These are phyloP conservation scores for Teleogryllus oceanicus DNA, from an alignment of 2,888 invertebrate genomes.

Conservation along the genomic window DNA sequence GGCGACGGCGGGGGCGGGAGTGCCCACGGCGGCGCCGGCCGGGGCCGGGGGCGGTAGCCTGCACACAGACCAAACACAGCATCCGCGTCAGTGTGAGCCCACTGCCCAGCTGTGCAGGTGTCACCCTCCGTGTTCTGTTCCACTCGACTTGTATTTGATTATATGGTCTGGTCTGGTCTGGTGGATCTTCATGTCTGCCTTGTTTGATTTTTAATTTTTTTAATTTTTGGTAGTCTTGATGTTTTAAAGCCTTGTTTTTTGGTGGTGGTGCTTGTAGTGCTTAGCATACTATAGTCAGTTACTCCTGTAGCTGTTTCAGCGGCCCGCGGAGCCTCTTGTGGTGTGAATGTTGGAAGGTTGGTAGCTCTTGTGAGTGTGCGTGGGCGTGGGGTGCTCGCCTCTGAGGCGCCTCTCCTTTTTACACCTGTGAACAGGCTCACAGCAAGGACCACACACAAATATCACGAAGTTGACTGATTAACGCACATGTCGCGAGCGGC, in stretches of 20 bases:
- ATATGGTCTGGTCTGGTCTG: constrained; percentile 1
- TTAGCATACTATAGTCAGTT: constrained; percentile 4
- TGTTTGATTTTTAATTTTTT: not conserved
- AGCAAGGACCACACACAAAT: constrained; percentile 12
- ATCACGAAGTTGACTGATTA: not conserved
- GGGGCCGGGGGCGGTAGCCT: not conserved
- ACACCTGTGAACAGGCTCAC: constrained; percentile 18
- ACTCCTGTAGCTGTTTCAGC: constrained; percentile 5
- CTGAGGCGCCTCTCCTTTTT: constrained; percentile 7
- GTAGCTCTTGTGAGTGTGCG: constrained; percentile 18
- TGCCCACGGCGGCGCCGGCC: not conserved
- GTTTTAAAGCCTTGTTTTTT: not conserved
- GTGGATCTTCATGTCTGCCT: constrained; percentile 3
- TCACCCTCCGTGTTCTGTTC: constrained; percentile 12
- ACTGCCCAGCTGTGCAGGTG: not conserved
- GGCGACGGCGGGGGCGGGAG: not conserved
- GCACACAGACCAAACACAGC: constrained; percentile 18
- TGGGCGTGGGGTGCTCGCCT: constrained; percentile 18
- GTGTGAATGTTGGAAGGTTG: constrained; percentile 18
- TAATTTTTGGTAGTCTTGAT: not conserved
- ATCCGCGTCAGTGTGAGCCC: constrained; percentile 18
- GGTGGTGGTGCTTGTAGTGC: constrained; percentile 18
- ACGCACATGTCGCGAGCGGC: not conserved
- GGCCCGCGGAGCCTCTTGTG: constrained; percentile 9
- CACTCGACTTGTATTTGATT: not conserved